phyloP scores from a whole-genome alignment of 1,140 invertebrate genomes.

The Drosophila persimilis region DNA sequence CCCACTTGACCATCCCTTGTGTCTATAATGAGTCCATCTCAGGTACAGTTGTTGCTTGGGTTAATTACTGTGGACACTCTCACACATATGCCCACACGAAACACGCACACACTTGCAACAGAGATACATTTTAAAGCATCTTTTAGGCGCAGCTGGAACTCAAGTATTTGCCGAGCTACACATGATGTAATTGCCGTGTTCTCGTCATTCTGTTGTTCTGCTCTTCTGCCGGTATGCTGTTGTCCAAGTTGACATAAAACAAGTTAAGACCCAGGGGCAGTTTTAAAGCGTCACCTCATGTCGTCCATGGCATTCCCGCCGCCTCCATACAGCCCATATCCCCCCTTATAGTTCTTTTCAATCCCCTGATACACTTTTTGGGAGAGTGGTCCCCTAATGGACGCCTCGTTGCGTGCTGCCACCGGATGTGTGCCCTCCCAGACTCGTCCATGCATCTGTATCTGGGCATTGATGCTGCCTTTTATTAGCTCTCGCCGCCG shows the following conservation, averaged over 20 bases:
- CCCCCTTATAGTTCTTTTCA: slow-evolving; percentile 28
- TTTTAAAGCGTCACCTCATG: slow-evolving; percentile 69
- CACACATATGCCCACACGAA: slow-evolving; percentile 1
- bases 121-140: slow-evolving; percentile 64
- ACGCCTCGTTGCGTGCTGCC: slow-evolving; percentile 46
- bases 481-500: slow-evolving; percentile 73
- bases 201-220: slow-evolving; percentile 29
- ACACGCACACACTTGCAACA: slow-evolving; percentile 9
- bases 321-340: slow-evolving; percentile 3
- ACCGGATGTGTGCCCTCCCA: slow-evolving; percentile 59
- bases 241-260: slow-evolving; percentile 74
- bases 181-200: slow-evolving; percentile 65
- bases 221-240: slow-evolving; percentile 3
- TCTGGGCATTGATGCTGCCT: slow-evolving; percentile 60
- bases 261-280: slow-evolving; percentile 67
- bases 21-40: slow-evolving; percentile 46
- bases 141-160: slow-evolving; percentile 73
- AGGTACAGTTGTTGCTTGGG: slow-evolving; percentile 31
- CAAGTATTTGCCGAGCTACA: slow-evolving; percentile 56
- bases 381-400: slow-evolving; percentile 51
- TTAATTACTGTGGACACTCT: slow-evolving; percentile 56
- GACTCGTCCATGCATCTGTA: slow-evolving; percentile 16
- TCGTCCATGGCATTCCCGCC: slow-evolving; percentile 11
- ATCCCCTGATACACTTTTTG: slow-evolving; percentile 3
- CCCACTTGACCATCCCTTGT: slow-evolving; percentile 55